Evolutionary conservation across 92 coral and sea anemone species (phyloP).

Genomic region (Palythoa caribaeorum): DNA sequence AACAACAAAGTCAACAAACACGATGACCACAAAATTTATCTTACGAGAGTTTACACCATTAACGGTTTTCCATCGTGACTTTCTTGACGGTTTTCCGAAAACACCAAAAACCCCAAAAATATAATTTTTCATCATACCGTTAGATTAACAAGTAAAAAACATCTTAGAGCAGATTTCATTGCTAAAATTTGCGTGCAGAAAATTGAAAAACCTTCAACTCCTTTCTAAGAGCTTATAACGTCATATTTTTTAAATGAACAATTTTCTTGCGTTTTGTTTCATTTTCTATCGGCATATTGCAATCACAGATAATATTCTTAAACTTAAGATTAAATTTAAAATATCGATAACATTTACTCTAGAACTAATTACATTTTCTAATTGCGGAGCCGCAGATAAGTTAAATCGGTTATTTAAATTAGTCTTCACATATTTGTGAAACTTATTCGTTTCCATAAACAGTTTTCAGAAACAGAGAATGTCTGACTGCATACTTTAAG

Average conservation of each 20-base stretch:
- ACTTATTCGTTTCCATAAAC: neutral
- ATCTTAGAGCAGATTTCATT: neutral
- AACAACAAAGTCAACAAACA: neutral
- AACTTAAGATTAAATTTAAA: neutral
- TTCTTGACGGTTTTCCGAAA: neutral
- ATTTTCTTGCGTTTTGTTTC: neutral
- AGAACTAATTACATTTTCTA: conserved; percentile 7
- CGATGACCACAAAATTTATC: neutral
- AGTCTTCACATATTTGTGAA: neutral
- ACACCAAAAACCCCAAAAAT: neutral
- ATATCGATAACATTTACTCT: neutral
- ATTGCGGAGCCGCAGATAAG: neutral
- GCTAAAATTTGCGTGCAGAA: neutral
- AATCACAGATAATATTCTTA: neutral
- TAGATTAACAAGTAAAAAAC: neutral
- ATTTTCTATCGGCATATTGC: neutral
- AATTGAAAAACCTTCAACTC: neutral
- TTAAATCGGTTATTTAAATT: neutral
- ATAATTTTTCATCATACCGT: neutral
- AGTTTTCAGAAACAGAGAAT: neutral
- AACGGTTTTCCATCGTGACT: neutral
- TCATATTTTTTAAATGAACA: neutral
- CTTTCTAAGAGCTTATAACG: neutral
- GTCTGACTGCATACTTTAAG: neutral
- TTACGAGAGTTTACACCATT: neutral